Conservation (phyloP, 1,140 invertebrate species). For the Pseudoatta argentina region DNA sequence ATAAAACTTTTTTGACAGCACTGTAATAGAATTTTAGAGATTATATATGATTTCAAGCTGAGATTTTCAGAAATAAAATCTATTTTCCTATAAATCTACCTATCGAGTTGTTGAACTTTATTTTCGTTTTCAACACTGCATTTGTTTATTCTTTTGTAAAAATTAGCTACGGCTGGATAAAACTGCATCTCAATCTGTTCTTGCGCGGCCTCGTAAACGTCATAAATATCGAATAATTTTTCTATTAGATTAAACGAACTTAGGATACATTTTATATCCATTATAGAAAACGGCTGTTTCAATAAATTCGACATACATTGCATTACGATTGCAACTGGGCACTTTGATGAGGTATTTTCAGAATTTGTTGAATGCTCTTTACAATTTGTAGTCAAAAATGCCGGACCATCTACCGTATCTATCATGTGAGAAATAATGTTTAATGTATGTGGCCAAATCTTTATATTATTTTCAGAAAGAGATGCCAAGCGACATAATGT, state of each 20-base stretch:
- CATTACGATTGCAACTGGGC: slow-evolving; percentile 78
- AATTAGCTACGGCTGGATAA: slow-evolving; percentile 79
- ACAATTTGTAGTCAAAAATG: slow-evolving; percentile 79
- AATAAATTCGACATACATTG: slow-evolving; percentile 78
- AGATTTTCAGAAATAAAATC: slow-evolving; percentile 4
- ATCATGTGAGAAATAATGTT: slow-evolving; percentile 80
- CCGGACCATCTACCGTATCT: slow-evolving; percentile 79
- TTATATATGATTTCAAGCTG: neutral
- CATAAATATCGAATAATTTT: slow-evolving; percentile 79
- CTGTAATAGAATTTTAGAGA: slow-evolving; percentile 72
- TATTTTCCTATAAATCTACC: slow-evolving; percentile 67
- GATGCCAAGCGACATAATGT: slow-evolving; percentile 79
- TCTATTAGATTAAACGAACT: slow-evolving; percentile 80
- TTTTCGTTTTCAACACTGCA: slow-evolving; percentile 83
- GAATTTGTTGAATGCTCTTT: slow-evolving; percentile 72
- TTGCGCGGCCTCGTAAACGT: slow-evolving; percentile 78
- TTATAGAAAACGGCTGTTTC: slow-evolving; percentile 83
- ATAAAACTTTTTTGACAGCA: slow-evolving; percentile 79
- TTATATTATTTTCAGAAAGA: slow-evolving; percentile 71
- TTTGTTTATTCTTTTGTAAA: slow-evolving; percentile 83
- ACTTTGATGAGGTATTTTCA: slow-evolving; percentile 69
- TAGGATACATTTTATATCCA: slow-evolving; percentile 80
- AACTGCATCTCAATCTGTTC: slow-evolving; percentile 78
- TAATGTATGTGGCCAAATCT: slow-evolving; percentile 82
- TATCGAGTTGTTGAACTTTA: slow-evolving; percentile 82